A percentile compares a stretch with the other conserved stretches of the same genome.
These are phyloP conservation scores for Contarinia nasturtii DNA, from an alignment of 1,140 invertebrate genomes.

Conservation along the genomic window DNA sequence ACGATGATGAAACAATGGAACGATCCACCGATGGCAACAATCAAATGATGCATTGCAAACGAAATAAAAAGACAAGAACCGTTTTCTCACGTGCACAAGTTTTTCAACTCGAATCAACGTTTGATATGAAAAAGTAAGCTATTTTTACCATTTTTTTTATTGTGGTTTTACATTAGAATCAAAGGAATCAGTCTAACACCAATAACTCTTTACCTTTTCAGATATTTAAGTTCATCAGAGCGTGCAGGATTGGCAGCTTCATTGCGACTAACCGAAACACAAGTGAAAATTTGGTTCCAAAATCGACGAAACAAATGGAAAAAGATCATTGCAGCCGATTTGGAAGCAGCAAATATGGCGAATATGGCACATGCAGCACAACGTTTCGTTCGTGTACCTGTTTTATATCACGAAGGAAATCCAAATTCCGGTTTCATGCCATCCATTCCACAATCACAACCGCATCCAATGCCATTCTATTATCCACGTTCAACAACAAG, in stretches of 20 bases:
- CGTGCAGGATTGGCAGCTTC: slow-evolving; percentile 84
- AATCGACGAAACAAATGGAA: slow-evolving; percentile 97
- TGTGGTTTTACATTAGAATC: no score
- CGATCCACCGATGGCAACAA: slow-evolving; percentile 27
- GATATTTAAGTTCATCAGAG: slow-evolving; percentile 87
- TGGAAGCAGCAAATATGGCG: slow-evolving; percentile 93
- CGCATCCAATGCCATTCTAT: slow-evolving; percentile 28
- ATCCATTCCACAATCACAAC: slow-evolving; percentile 25
- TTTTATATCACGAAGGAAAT: slow-evolving; percentile 73
- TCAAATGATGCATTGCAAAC: slow-evolving; percentile 30
- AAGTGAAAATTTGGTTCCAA: slow-evolving; percentile 89
- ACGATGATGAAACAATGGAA: slow-evolving; percentile 30
- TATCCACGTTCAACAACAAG: slow-evolving; percentile 21
- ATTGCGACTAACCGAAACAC: slow-evolving; percentile 86
- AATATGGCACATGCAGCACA: slow-evolving; percentile 93
- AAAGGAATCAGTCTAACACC: no score
- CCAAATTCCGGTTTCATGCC: slow-evolving; percentile 21
- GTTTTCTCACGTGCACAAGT: slow-evolving; percentile 91
- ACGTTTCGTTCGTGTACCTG: slow-evolving; percentile 79
- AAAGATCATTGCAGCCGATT: slow-evolving; percentile 81
- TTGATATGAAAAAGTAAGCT: slow-evolving; percentile 73
- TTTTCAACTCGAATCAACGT: slow-evolving; percentile 93
- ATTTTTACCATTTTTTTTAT: no score
- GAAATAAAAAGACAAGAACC: slow-evolving; percentile 96
- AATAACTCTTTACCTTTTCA: neutral